Conservation (phyloP, 2,797 vertebrate species). For the Limosa lapponica region DNA sequence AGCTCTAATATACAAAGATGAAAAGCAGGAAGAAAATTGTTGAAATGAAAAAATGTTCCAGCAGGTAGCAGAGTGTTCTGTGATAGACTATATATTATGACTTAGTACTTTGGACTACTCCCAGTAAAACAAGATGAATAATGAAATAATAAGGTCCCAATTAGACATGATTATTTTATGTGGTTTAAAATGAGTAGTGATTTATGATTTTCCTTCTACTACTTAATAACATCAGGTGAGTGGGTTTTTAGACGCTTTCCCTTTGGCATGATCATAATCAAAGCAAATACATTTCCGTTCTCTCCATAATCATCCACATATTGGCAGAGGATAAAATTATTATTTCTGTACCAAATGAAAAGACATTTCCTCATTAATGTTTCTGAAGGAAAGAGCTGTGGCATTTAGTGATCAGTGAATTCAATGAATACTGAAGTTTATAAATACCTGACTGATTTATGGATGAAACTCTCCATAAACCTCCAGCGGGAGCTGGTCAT, state of each 20-base stretch:
- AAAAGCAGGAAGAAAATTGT: slow-evolving; percentile 2
- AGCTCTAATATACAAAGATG: not conserved
- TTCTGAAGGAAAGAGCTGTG: not conserved
- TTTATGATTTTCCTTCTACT: slow-evolving; percentile 4
- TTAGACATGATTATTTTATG: slow-evolving; percentile 31
- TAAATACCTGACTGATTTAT: not conserved
- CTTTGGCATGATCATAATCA: slow-evolving; percentile 7
- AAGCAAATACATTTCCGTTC: not conserved
- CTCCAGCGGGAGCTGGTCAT: not conserved
- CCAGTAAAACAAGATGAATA: slow-evolving; percentile 21
- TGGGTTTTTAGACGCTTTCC: not conserved
- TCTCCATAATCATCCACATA: not conserved
- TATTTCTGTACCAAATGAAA: not conserved
- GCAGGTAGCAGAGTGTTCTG: not conserved
- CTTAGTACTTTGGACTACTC: slow-evolving; percentile 10
- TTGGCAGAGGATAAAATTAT: not conserved
- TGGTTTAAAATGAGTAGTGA: slow-evolving; percentile 31
- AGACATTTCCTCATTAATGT: not conserved
- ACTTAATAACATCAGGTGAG: slow-evolving; percentile 15
- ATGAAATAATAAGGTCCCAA: slow-evolving; percentile 26
- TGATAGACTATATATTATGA: slow-evolving; percentile 10
- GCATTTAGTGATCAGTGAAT: not conserved
- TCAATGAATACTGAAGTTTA: not conserved
- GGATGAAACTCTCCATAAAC: not conserved
- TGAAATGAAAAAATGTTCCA: not conserved